A percentile compares a stretch with the other conserved stretches of the same genome.
These are phyloP conservation scores for Diarsia dahlii DNA, from an alignment of 2,888 invertebrate genomes.

Conservation along the genomic window DNA sequence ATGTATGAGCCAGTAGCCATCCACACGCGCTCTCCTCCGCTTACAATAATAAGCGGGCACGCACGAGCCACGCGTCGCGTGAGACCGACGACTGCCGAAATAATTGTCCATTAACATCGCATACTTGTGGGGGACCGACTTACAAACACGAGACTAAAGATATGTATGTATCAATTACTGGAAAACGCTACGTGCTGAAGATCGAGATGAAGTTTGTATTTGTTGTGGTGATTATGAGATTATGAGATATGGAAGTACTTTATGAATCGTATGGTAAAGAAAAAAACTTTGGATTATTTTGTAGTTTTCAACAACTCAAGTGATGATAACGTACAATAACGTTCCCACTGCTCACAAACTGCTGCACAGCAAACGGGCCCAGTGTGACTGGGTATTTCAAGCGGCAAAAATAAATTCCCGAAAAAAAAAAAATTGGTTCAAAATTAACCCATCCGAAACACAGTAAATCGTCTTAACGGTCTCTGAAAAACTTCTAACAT, in stretches of 20 bases:
- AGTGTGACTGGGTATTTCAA: not conserved
- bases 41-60: slow-evolving; percentile 80
- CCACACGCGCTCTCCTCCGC: slow-evolving; percentile 79
- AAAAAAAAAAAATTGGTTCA: slow-evolving; percentile 8
- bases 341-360: not conserved
- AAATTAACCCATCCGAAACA: slow-evolving; percentile 28
- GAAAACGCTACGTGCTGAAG: slow-evolving; percentile 53
- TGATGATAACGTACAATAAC: not conserved
- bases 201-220: not conserved
- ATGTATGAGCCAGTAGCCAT: slow-evolving; percentile 60
- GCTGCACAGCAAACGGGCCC: not conserved
- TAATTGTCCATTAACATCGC: slow-evolving; percentile 89
- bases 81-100: slow-evolving; percentile 89
- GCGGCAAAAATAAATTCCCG: not conserved
- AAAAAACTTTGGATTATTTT: not conserved
- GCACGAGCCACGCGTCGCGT: slow-evolving; percentile 87
- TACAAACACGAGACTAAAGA: slow-evolving; percentile 62
- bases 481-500: slow-evolving; percentile 29
- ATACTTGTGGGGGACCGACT: slow-evolving; percentile 69
- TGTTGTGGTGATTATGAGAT: not conserved
- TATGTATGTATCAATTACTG: slow-evolving; percentile 67
- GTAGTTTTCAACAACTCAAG: not conserved
- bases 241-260: not conserved
- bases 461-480: slow-evolving; percentile 17
- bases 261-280: no score